Conservation (phyloP, 2,888 invertebrate species). For the Pterostichus madidus region DNA sequence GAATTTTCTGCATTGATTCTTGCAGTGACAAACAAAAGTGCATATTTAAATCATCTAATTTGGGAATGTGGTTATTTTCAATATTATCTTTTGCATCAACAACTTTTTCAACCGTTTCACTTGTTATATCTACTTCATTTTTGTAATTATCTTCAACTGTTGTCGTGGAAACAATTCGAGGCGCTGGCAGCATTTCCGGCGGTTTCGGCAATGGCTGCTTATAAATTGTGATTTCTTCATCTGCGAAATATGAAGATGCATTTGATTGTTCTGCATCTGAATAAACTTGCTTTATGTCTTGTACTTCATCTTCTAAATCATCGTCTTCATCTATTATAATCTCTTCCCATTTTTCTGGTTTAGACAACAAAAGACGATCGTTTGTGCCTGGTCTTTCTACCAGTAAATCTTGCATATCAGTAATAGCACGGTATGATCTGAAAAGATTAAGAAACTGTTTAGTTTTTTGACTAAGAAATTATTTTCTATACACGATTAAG, state of each 20-base stretch:
- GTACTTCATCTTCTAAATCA: constrained; percentile 6
- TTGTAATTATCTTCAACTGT: constrained; percentile 3
- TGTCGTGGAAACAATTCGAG: constrained; percentile 11
- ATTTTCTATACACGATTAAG: no score
- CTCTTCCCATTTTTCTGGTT: constrained; percentile 54
- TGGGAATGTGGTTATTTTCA: background rate
- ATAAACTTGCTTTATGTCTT: constrained; percentile 8
- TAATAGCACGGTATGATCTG: constrained; percentile 23
- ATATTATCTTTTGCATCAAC: background rate
- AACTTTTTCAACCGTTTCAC: background rate
- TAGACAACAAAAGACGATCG: background rate
- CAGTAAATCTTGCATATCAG: constrained; percentile 5
- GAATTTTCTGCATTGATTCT: constrained; percentile 18
- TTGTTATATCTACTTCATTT: constrained; percentile 2
- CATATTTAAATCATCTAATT: constrained; percentile 13
- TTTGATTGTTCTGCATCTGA: constrained; percentile 34
- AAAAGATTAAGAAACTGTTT: constrained; percentile 19
- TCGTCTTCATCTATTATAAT: constrained; percentile 54
- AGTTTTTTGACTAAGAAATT: no score
- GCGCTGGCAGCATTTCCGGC: constrained; percentile 4
- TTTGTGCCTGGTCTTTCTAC: background rate
- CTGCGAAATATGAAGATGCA: constrained; percentile 12
- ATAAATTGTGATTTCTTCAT: constrained; percentile 5
- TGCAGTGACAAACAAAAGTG: constrained; percentile 57
- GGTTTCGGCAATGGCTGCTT: constrained; percentile 21